Evolutionary conservation across 2,888 invertebrate genomes (phyloP).

Genomic region (Himalopsyche japonica): DNA sequence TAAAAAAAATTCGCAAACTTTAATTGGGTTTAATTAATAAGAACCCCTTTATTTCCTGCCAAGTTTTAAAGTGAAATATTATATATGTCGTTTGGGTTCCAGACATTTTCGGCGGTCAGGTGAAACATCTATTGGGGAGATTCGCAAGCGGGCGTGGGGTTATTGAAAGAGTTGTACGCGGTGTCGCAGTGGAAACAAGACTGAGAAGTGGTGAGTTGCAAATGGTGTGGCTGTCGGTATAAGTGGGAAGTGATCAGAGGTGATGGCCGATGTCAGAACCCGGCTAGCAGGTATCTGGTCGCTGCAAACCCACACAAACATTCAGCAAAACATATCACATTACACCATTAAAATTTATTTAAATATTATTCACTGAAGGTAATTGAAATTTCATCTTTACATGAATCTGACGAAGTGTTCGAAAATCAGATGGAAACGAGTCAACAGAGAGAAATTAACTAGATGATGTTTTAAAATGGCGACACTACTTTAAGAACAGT

Average conservation of each 20-base stretch:
- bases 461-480: too few species aligned
- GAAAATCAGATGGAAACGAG: not conserved
- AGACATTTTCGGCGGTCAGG: not conserved
- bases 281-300: conserved; percentile 63
- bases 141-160: not conserved
- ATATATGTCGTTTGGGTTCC: not conserved
- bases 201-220: conserved; percentile 34
- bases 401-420: not conserved
- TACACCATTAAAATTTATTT: not conserved
- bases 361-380: not conserved
- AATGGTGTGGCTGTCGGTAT: conserved; percentile 38
- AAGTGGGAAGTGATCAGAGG: conserved; percentile 37
- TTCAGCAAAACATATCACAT: conserved; percentile 22
- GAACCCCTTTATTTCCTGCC: not conserved
- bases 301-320: conserved; percentile 52
- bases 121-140: not conserved
- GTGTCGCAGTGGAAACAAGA: conserved; percentile 28
- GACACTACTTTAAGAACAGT: too few species aligned
- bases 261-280: conserved; percentile 57
- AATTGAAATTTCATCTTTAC: not conserved
- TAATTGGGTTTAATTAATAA: too few species aligned
- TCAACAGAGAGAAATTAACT: not conserved
- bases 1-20: too few species aligned
- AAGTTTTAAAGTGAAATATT: not conserved
- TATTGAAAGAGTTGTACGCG: conserved; percentile 11